These are phyloP conservation scores for Drosophila mettleri DNA, from an alignment of 2,888 invertebrate genomes.

Conservation along the genomic window DNA sequence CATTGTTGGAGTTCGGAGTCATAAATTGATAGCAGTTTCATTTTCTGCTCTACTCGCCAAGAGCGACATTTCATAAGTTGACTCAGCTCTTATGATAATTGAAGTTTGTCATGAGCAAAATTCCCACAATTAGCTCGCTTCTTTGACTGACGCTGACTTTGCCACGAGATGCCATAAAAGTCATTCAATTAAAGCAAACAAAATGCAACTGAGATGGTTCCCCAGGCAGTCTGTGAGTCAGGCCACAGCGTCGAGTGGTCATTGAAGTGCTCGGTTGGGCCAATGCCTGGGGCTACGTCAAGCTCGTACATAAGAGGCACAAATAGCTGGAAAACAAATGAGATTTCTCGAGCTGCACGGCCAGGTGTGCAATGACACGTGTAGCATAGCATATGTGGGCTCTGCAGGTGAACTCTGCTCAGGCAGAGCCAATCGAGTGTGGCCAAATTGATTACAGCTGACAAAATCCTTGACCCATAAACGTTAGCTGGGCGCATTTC, in stretches of 20 bases:
- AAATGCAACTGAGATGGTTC: slow-evolving; percentile 17
- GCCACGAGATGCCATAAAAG: slow-evolving; percentile 9
- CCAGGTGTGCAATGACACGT: slow-evolving; percentile 59
- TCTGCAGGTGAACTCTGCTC: slow-evolving; percentile 43
- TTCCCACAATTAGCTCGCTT: slow-evolving; percentile 8
- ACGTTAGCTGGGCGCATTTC: slow-evolving; percentile 33
- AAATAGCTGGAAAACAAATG: slow-evolving; percentile 12
- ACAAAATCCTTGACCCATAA: slow-evolving; percentile 64
- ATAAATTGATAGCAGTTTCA: not conserved
- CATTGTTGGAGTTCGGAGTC: not conserved
- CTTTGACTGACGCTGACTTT: slow-evolving; percentile 5
- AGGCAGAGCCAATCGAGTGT: slow-evolving; percentile 66
- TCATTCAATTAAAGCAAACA: slow-evolving; percentile 43
- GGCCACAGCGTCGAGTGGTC: slow-evolving; percentile 6
- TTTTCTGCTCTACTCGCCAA: slow-evolving; percentile 19
- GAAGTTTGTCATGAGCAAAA: slow-evolving; percentile 8
- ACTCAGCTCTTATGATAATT: slow-evolving; percentile 8
- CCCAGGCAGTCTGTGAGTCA: slow-evolving; percentile 56
- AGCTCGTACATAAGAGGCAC: not conserved
- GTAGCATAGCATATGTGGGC: slow-evolving; percentile 9
- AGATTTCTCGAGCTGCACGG: slow-evolving; percentile 5
- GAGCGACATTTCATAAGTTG: not conserved
- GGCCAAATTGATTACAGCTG: slow-evolving; percentile 58
- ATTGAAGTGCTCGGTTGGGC: slow-evolving; percentile 3
- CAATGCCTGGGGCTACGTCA: not conserved